Base-by-base conservation (phyloP, 2,888 invertebrate genomes). In the Belgica antarctica region DNA sequence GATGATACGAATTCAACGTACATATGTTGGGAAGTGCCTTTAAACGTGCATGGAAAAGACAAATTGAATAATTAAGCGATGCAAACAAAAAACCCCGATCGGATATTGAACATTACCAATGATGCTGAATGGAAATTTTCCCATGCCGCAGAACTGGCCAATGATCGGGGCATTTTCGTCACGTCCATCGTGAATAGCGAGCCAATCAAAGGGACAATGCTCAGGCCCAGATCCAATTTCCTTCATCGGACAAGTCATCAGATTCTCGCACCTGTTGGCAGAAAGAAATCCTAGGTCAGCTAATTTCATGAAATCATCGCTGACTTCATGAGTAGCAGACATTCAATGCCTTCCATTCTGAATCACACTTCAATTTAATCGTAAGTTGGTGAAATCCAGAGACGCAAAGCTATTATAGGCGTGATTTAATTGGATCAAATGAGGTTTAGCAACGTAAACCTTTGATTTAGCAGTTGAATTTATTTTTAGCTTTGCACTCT, bases 221-320 rank as follows among this genome's bases (percentile, higher is more conserved):
- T 92, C 89, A 73, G 89, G 87, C 36, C 90, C 92, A 70, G 92
- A 92, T 10, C 92, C 92, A 73, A 94, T 93, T 8, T 93, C 92
- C 73, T 94, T 83, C 88, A 94, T 94, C 24, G 94, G 94, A 76
- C 94, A 95, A 0, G 94, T 92, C 90, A 95, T 94, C 75, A 94
- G 92, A 79, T 94, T 94, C 80, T 95, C 94, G 77, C 94, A 94
- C 70, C 94, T 80, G 62, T 70, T 62, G 71, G 62, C 27, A 4
- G 17, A 19, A n/a, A 68, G 28, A 68, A n/a, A n/a, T n/a, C n/a
- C n/a, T n/a, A n/a, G n/a, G n/a, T n/a, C n/a, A n/a, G n/a, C n/a
- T n/a, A n/a, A n/a, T n/a, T n/a, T n/a, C n/a, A n/a, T n/a, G n/a
- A n/a, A n/a, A n/a, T n/a, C n/a, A n/a, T n/a, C n/a, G n/a, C n/a